phyloP scores from a whole-genome alignment of 2,888 invertebrate genomes.

The Timema podura region DNA sequence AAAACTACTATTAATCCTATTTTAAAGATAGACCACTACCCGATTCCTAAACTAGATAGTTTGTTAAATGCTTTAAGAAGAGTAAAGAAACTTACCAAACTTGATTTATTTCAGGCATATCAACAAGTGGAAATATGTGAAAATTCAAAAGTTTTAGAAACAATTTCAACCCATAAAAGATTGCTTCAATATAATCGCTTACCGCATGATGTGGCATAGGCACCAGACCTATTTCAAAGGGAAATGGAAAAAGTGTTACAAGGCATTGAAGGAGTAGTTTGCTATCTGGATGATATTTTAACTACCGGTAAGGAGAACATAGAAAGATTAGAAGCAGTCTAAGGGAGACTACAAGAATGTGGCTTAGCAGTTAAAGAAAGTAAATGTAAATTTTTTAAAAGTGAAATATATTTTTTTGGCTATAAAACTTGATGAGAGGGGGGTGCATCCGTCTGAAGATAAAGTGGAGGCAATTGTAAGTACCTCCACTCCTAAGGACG shows the following conservation, averaged over 20 bases:
- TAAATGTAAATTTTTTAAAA: background rate
- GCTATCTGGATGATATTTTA: constrained; percentile 8
- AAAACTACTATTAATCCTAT: background rate
- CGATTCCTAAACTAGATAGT: background rate
- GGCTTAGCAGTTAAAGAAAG: background rate
- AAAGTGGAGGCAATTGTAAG: constrained; percentile 7
- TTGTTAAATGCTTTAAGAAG: background rate
- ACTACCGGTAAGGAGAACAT: background rate
- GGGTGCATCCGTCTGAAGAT: too few species aligned
- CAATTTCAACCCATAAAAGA: background rate
- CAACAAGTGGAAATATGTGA: too few species aligned
- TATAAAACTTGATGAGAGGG: background rate
- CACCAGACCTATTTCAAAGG: background rate
- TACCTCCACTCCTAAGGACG: background rate
- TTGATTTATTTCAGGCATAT: background rate
- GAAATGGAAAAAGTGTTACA: background rate
- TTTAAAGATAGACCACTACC: background rate
- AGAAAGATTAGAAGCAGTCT: background rate
- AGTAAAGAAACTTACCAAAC: background rate
- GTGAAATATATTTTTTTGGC: background rate
- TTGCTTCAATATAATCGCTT: background rate
- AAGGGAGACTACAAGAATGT: background rate
- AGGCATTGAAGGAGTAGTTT: background rate
- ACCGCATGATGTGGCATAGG: background rate
- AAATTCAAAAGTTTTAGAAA: background rate